Evolutionary conservation across 2,113 vertebrate species (phyloP).

Genomic region (Phodopus roborovskii): DNA sequence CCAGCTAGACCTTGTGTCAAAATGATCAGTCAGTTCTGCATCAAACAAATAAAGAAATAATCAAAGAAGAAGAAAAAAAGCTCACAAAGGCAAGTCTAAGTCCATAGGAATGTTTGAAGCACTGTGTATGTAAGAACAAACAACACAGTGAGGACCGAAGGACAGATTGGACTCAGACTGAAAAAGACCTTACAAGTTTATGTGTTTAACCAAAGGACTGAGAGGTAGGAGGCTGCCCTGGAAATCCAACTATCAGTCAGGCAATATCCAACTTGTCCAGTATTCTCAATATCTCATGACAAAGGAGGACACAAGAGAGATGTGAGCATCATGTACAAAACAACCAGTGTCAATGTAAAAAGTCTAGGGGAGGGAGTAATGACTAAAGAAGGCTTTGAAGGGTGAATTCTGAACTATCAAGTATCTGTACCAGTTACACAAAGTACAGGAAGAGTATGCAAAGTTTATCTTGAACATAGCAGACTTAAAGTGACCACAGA

Average conservation of each 20-base stretch:
- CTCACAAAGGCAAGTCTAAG: neutral
- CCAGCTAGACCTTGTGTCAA: neutral
- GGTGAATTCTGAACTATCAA: neutral
- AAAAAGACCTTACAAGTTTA: neutral
- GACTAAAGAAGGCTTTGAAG: neutral
- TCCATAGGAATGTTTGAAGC: neutral
- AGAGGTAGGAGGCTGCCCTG: neutral
- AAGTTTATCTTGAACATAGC: neutral
- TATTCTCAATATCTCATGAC: neutral
- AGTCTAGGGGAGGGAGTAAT: neutral
- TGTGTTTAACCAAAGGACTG: neutral
- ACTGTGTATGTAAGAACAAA: neutral
- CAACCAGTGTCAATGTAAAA: neutral
- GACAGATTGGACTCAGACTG: neutral
- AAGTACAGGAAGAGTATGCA: neutral
- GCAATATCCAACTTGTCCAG: neutral
- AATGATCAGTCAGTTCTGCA: too few relatives aligned
- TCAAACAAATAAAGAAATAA: neutral
- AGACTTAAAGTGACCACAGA: neutral
- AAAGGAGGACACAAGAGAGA: neutral
- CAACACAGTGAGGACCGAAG: neutral
- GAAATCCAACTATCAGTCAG: neutral
- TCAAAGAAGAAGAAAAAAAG: neutral
- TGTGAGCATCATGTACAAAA: neutral
- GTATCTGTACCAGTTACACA: neutral